Base-by-base conservation (phyloP, 1,140 invertebrate species). In the Eurosta solidaginis region DNA sequence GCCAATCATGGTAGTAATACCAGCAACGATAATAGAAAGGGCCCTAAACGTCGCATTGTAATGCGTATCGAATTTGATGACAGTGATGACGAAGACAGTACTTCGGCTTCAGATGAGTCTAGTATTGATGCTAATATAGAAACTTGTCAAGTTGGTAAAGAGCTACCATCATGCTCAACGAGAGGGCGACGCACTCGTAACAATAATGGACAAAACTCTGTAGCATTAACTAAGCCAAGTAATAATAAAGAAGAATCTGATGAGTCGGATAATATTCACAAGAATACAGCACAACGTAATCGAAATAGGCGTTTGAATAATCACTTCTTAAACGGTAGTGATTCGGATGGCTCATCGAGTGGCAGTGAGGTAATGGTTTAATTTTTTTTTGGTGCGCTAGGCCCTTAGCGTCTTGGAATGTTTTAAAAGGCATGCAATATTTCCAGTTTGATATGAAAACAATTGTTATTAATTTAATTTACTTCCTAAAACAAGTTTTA, bases 11-110 rank as follows among this genome's bases (percentile, higher is more conserved):
- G 33, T 40, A 33, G 59, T 68, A 33, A 20, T 68, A 68, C 36
- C 40, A 40, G 33, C 14, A 40, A 17, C 22, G 59, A 68, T 40
- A 68, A 2, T 12, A 68, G 59, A 27, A 54, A 79, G 27, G 74
- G 74, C 22, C 79, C 79, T 44, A 87, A 85, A 76, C 83, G 84
- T 54, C 82, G 83, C 54, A 85, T 87, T 78, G 84, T 87, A 9
- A 87, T 87, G 85, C 81, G 87, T 42, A 85, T 89, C 36, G 84
- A 88, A 80, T 83, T 88, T 36, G 83, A 84, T 74, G 85, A 86
- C 77, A 82, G 83, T 20, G 82, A 82, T 78, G 79, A 79, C n/a
- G 76, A 68, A 68, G 59, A 68, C 44, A 29, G 52, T 27, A 54
- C 75, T 40, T 81, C 77, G 4, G 47, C 54, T 50, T 78, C 78